Conservation (phyloP, 2,113 vertebrate genomes). For the Pogona vitticeps region DNA sequence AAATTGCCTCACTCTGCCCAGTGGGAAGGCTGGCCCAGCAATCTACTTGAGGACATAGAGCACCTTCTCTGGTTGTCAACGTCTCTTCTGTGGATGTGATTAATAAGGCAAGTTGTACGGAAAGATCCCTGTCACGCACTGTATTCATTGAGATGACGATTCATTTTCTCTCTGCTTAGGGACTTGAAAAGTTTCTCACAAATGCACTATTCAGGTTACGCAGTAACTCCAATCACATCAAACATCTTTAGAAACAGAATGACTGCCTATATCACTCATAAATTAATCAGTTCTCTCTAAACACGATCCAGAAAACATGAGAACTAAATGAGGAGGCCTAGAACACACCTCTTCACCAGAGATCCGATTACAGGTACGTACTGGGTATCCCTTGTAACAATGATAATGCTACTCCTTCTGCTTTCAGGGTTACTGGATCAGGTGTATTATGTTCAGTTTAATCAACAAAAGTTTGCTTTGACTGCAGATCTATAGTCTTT, state of each 20-base stretch:
- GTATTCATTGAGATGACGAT: not conserved
- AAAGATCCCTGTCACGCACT: not conserved
- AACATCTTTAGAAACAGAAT: not conserved
- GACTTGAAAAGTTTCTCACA: not conserved
- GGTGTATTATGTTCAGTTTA: not conserved
- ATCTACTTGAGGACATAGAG: not conserved
- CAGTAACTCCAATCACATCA: not conserved
- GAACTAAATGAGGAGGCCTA: constrained; percentile 1
- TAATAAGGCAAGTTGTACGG: not conserved
- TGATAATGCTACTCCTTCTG: constrained; percentile 27
- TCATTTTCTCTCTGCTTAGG: not conserved
- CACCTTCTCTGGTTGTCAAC: not conserved
- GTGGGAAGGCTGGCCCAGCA: not conserved
- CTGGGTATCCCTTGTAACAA: not conserved
- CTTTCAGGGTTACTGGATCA: not conserved
- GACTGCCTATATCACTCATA: not conserved
- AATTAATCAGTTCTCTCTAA: not conserved
- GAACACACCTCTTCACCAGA: not conserved
- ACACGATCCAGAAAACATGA: constrained; percentile 20
- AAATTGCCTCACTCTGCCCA: too few species aligned
- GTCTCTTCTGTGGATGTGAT: not conserved
- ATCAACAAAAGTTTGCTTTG: not conserved
- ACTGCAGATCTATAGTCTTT: not conserved
- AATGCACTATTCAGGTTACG: not conserved
- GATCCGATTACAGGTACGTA: not conserved